Base-by-base conservation (phyloP, 2,797 vertebrate species). In the Setipinna tenuifilis region DNA sequence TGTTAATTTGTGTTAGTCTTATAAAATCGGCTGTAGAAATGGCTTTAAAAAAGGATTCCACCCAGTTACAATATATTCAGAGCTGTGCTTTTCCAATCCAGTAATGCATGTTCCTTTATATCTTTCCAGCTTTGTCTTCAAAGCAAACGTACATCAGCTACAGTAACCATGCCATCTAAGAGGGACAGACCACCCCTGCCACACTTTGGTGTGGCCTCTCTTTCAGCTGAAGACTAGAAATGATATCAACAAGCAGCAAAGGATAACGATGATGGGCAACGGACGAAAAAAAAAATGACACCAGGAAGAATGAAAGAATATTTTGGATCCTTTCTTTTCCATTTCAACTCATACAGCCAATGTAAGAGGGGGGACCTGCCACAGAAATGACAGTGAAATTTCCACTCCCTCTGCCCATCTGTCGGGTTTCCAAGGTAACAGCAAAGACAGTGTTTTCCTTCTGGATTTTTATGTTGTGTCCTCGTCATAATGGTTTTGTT, bases 131-230 rank as follows among this genome's bases (percentile, higher is more conserved):
- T 19, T 91, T 97, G 96, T 96, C 97, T 89, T 97, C 97, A 93
- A 98, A 98, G 94, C 97, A 98, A 95, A 99, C 97, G 83, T 99
- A 98, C 68, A 98, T 99, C 95, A 97, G 96, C 95, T 98, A 99
- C 91, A 98, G 96, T 95, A 99, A 99, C 96, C 98, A 98, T 54
- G 97, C 97, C 84, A 97, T 98, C 95, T 99, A 97, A 94, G 91
- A 41, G 59, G 89, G 84, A 59, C 83, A 88, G 86, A 89, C 5
- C 16, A 46, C n/a, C 59, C 61, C 65, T 6, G 59, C 21, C 71
- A 78, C 71, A 21, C 71, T 31, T 78, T 31, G 6, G 3, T 78
- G 35, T 44, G 71, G 71, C 71, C 71, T 35, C 25, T 44, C 19
- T 41, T 35, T 44, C 71, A 78, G 71, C 31, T 78, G 71, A 78